A percentile compares a stretch with the other conserved stretches of the same genome.
Evolutionary conservation across 2,113 vertebrate species (phyloP).

Genomic region (Upupa epops): DNA sequence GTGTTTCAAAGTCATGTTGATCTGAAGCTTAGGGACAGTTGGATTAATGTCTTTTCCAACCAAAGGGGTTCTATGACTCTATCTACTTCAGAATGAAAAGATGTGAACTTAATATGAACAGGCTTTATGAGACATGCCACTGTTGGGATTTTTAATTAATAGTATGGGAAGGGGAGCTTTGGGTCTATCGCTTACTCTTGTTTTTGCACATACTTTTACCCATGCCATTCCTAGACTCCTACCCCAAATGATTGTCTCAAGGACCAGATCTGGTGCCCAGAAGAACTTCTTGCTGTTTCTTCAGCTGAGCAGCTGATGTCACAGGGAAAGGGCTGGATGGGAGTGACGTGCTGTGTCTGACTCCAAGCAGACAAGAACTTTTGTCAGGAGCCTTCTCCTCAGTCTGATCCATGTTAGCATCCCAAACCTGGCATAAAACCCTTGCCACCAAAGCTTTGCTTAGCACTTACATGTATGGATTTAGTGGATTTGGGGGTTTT

Average conservation of each 20-base stretch:
- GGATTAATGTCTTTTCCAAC: too few species aligned
- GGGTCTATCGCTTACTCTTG: neutral
- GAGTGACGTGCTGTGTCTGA: neutral
- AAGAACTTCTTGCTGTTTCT: neutral
- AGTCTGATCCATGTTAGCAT: neutral
- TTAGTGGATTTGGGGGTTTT: neutral
- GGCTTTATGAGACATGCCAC: conserved; percentile 30
- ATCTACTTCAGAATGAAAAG: conserved; percentile 38
- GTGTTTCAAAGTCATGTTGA: too few species aligned
- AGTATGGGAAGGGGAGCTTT: neutral
- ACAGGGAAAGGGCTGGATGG: neutral
- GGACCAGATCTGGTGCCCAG: neutral
- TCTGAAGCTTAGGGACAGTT: too few species aligned
- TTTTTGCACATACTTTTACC: neutral
- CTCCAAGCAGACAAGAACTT: neutral
- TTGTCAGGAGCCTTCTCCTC: neutral
- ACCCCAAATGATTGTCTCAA: neutral
- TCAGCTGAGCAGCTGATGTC: neutral
- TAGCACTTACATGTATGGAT: neutral
- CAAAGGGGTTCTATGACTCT: too few species aligned
- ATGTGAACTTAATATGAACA: conserved; percentile 20
- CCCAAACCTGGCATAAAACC: neutral
- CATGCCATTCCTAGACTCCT: neutral
- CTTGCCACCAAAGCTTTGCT: neutral
- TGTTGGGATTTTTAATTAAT: conserved; percentile 41